Evolutionary conservation across 2,113 vertebrate species (phyloP), one percentile per base, ranked within the genome.

Genomic region (Centropus bengalensis): DNA sequence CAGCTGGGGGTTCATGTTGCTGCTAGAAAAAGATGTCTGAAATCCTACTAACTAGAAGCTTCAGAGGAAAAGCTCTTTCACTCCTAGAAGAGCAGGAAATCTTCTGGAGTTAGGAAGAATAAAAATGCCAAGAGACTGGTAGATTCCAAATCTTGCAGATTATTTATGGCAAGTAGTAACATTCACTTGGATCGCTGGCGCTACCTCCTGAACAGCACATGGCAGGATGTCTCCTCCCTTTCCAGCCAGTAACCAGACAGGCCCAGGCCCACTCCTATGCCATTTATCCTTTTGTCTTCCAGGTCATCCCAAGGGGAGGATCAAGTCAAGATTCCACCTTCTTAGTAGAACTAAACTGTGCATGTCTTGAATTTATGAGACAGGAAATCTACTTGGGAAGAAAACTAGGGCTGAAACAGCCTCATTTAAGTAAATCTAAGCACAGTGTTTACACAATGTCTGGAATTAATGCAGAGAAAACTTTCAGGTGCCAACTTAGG

Each of bases 401-500:
- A 97, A 97, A 94, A 36, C 88, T 95, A 64, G 87, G 83, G 59
- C 96, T 93, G 86, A 97, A 96, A 94, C 86, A 93, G 75, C 69
- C 69, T 91, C 63, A 32, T 97, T 98, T 96, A 94, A 96, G 95
- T 89, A 94, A 91, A 90, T 95, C 95, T 94, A 88, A 88, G 95
- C 77, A 91, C 74, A 77, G 64, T 98, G 97, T 98, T 98, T 98
- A 97, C 97, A 97, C 93, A 97, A 64, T 87, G 98, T 98, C 98
- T 98, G 97, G 96, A 98, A 98, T 98, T 98, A 98, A 98, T 98
- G 97, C 98, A 98, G 97, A 96, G 96, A 96, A 97, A 97, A 97
- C 93, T 89, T 96, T 95, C 55, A 95, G 97, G 94, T 94, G 91
- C 95, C 96, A 70, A n/a, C 92, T 91, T 83, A 96, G 91, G 92